Conservation (phyloP, 2,888 invertebrate species). For the Tanypteryx hageni region DNA sequence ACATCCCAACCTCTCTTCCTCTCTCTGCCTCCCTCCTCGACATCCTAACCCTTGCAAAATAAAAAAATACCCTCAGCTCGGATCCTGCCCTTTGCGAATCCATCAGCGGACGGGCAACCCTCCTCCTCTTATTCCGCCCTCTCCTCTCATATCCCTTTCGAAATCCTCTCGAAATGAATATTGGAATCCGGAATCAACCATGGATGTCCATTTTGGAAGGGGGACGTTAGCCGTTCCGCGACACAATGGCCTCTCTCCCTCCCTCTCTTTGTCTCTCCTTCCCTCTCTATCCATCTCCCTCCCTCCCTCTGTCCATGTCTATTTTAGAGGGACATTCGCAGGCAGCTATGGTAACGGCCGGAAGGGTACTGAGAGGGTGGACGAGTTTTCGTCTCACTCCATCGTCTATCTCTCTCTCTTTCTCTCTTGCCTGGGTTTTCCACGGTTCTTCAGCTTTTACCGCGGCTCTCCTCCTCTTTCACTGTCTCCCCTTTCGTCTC, state of each 20-base stretch:
- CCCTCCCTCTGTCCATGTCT: background rate
- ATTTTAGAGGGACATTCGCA: conserved; percentile 33
- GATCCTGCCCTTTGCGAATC: background rate
- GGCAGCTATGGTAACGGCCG: conserved; percentile 6
- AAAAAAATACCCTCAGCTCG: conserved; percentile 3
- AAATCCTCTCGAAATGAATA: conserved; percentile 38
- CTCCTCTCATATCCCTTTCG: background rate
- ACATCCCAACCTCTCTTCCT: background rate
- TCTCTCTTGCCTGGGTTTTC: background rate
- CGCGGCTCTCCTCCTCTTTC: background rate
- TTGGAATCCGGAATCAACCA: conserved; percentile 46
- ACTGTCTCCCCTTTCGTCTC: background rate
- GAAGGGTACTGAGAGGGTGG: too few species aligned
- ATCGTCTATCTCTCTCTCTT: background rate
- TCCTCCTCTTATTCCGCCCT: background rate
- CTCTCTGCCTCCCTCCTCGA: background rate
- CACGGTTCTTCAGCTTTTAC: background rate
- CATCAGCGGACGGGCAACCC: background rate
- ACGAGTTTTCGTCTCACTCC: background rate
- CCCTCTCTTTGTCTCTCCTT: background rate
- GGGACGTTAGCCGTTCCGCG: conserved; percentile 42
- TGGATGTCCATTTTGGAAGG: conserved; percentile 20
- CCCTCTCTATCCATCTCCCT: background rate
- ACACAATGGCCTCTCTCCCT: conserved; percentile 39
- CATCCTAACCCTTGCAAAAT: too few species aligned